Conservation (phyloP, 2,888 invertebrate species). For the Drosophila fungiperda region DNA sequence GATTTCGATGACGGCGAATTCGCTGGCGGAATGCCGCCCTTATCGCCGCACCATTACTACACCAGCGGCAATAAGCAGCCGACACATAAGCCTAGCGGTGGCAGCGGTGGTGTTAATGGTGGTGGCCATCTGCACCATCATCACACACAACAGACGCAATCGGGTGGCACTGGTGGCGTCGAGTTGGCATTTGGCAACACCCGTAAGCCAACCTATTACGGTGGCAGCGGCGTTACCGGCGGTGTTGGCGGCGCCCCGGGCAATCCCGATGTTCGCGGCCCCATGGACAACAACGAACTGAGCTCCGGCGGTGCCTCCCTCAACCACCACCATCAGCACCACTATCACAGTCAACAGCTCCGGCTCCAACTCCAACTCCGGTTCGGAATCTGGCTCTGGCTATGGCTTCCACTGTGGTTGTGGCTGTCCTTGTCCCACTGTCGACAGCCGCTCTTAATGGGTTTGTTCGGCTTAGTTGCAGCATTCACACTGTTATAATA, state of each 20-base stretch:
- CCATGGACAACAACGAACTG: constrained; percentile 83
- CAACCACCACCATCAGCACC: constrained; percentile 28
- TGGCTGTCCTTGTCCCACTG: constrained; percentile 28
- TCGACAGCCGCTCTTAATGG: constrained; percentile 75
- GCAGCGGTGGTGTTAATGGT: constrained; percentile 19
- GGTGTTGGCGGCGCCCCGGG: constrained; percentile 48
- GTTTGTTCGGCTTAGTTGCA: constrained; percentile 79
- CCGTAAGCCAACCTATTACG: constrained; percentile 83
- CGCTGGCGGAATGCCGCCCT: constrained; percentile 76
- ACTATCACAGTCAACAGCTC: constrained; percentile 34
- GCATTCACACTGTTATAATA: constrained; percentile 82
- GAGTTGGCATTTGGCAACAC: constrained; percentile 74
- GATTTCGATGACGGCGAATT: constrained; percentile 87
- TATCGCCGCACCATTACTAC: constrained; percentile 83
- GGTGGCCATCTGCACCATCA: constrained; percentile 67
- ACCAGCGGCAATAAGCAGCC: constrained; percentile 81
- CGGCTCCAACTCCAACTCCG: constrained; percentile 18
- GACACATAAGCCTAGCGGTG: constrained; percentile 76
- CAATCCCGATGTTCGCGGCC: constrained; percentile 78
- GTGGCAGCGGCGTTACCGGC: constrained; percentile 51
- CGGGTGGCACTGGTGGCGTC: constrained; percentile 34
- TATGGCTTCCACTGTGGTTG: constrained; percentile 30
- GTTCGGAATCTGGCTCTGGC: constrained; percentile 16
- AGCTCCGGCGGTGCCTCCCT: constrained; percentile 48
- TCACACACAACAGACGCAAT: constrained; percentile 52